Evolutionary conservation across 2,888 invertebrate genomes (phyloP).

Genomic region (Plagiodera versicolora): DNA sequence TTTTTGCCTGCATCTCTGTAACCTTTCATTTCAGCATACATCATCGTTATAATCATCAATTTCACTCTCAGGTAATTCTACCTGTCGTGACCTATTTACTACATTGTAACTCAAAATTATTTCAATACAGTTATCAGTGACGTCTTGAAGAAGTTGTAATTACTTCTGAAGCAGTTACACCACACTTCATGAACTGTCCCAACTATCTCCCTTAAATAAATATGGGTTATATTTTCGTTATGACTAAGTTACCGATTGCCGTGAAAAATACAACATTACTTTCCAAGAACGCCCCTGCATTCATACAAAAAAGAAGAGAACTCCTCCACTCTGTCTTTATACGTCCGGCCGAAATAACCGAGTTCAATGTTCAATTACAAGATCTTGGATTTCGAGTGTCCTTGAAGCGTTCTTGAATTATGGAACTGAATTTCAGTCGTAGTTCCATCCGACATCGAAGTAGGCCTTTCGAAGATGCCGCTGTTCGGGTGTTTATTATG

Average conservation of each 20-base stretch:
- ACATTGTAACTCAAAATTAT: constrained; percentile 12
- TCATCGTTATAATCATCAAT: constrained; percentile 11
- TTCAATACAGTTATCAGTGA: constrained; percentile 1
- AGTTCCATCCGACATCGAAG: constrained; percentile 3
- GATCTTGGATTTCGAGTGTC: constrained; percentile 38
- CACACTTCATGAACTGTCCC: too few relatives aligned
- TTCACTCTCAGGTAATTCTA: constrained; percentile 15
- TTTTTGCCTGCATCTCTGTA: not conserved
- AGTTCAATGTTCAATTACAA: constrained; percentile 34
- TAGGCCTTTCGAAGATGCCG: not conserved
- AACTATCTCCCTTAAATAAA: too few relatives aligned
- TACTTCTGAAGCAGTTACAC: too few relatives aligned
- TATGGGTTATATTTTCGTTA: too few relatives aligned
- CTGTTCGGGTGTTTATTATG: not conserved
- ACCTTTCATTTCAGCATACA: not conserved
- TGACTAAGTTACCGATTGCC: too few relatives aligned
- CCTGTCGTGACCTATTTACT: constrained; percentile 13
- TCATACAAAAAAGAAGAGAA: too few relatives aligned
- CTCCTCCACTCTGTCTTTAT: too few relatives aligned
- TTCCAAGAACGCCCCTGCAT: too few relatives aligned
- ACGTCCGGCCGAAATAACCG: constrained; percentile 21
- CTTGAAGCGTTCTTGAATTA: constrained; percentile 32
- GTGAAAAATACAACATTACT: too few relatives aligned
- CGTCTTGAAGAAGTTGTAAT: too few relatives aligned
- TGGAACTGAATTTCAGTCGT: not conserved